Evolutionary conservation across 2,888 invertebrate species (phyloP).

Genomic region (Ectemnius lituratus): DNA sequence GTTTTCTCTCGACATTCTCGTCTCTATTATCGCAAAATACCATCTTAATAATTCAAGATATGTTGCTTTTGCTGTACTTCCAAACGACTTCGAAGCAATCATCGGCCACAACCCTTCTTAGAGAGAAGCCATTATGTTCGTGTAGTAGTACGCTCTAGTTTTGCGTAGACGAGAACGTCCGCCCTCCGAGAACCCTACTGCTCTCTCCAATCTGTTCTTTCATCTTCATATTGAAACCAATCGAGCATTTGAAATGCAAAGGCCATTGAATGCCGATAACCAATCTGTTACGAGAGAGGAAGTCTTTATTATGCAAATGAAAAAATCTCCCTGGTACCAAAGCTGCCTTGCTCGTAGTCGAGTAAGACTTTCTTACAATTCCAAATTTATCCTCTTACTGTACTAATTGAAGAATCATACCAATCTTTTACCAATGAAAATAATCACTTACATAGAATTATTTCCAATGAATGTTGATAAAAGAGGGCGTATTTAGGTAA

Average conservation of each 20-base stretch:
- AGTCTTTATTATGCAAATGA: constrained; percentile 1
- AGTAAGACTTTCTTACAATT: background rate
- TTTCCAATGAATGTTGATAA: no score
- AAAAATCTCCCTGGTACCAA: background rate
- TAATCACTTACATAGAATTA: no score
- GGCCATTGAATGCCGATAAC: background rate
- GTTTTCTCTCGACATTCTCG: background rate
- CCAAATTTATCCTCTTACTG: background rate
- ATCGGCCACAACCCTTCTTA: no score
- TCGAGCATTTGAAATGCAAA: constrained; percentile 3
- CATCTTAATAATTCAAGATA: background rate
- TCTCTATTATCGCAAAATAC: background rate
- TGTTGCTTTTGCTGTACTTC: no score
- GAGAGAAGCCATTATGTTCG: no score
- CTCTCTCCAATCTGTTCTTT: background rate
- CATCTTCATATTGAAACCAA: background rate
- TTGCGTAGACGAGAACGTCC: no score
- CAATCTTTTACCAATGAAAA: no score
- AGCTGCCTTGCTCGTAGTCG: no score
- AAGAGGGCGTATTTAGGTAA: no score
- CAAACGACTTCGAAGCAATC: no score
- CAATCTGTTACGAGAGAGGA: constrained; percentile 3
- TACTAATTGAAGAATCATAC: background rate
- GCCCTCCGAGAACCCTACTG: no score
- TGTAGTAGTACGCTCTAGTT: no score